Base-by-base conservation (phyloP, 2,888 invertebrate genomes). In the Baccha elongata region DNA sequence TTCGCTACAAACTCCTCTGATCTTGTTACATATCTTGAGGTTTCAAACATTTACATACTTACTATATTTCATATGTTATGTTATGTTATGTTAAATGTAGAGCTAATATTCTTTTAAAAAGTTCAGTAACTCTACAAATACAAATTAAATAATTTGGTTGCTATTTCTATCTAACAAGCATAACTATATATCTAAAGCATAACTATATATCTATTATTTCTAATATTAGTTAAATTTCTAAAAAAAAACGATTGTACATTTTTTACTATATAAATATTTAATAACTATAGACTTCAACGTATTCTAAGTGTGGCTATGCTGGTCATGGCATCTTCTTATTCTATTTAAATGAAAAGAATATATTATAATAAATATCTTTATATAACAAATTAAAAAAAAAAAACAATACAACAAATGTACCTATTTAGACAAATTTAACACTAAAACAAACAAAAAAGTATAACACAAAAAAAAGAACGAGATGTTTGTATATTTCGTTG, bases 291-390 rank as follows among this genome's bases (percentile, higher is more conserved):
- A 83, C 72, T 83, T 83, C 72, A 73, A 21, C 62, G 67, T 83
- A 78, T 76, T 76, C 55, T 84, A 79, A 79, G 84, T 78, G 68
- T 65, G 46, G 76, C 85, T 84, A 84, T 86, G 85, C 85, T 86
- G 85, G 84, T 75, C 85, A 86, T 86, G 78, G 85, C 72, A 69
- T 79, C 71, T 76, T 84, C 67, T 84, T 44, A 64, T 48, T 75
- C 40, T 79, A 64, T 73, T 85, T 69, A 67, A 68, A 64, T 19
- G 13, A 35, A 48, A 29, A 53, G 48, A 76, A 73, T 53, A 55
- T 53, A 68, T 48, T 65, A 65, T 75, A 74, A 53, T 80, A 55
- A 75, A 74, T 68, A 79, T 71, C 48, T 58, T 10, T 74, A 53
- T 35, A 76, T 26, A 44, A 32, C 42, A 62, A 50, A 58, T 21